Evolutionary conservation across 2,113 vertebrate species (phyloP), one percentile per base, ranked within the genome.

Genomic region (Dicrurus megarhynchus): DNA sequence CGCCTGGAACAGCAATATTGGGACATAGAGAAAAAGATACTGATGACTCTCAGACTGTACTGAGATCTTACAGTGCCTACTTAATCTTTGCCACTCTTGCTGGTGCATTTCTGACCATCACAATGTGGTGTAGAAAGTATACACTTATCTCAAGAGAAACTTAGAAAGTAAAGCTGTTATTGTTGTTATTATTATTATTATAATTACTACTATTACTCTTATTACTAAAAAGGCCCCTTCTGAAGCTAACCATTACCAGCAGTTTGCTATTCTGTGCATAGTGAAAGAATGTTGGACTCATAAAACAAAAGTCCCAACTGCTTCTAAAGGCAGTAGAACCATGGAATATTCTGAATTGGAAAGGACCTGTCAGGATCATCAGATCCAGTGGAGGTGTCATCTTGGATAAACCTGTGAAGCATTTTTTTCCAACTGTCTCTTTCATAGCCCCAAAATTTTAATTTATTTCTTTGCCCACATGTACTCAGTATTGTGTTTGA

Each of bases 281-380:
- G 11, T 0, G 1, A 83, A 60, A 50, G n/a, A 28, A 27, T 11
- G 4, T 13, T 53, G 13, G 24, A 57, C 42, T 55, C 16, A 0
- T 61, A 39, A 84, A 81, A n/a, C n/a, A n/a, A n/a, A n/a, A n/a
- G n/a, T n/a, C n/a, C n/a, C n/a, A n/a, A n/a, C n/a, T n/a, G n/a
- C n/a, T n/a, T n/a, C n/a, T n/a, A n/a, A n/a, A 68, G 3, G 13
- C 28, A 59, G 8, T 12, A 59, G 28, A 82, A 46, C 39, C 4
- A 46, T 21, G 41, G 23, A 74, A 67, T 46, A 68, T 26, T 9
- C 60, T 75, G 23, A n/a, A 20, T 12, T n/a, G 20, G 16, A 75
- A 68, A 28, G 46, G 11, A 60, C 9, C 3, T 0, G 0, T 41
- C 30, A 47, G n/a, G 11, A 75, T 41, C 24, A 75, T 41, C 46